Evolutionary conservation across 1,140 invertebrate species (phyloP).

Genomic region (Oedothorax gibbosus): DNA sequence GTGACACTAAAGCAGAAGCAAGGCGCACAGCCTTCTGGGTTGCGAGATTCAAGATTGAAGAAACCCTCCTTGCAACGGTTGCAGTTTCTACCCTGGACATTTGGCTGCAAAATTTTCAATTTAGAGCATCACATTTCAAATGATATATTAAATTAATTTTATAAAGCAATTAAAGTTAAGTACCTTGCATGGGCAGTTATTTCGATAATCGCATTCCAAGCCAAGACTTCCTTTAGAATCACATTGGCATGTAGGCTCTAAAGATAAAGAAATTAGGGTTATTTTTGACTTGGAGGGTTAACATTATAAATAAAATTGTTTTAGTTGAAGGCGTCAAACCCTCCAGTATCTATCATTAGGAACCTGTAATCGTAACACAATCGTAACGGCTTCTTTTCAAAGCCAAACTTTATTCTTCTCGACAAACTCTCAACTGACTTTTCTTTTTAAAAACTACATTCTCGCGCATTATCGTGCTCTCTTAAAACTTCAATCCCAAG

Average conservation of each 20-base stretch:
- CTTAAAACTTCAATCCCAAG: no score
- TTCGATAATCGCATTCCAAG: conserved; percentile 56
- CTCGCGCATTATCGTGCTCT: no score
- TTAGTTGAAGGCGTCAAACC: no score
- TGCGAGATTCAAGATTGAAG: conserved; percentile 80
- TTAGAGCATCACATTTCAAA: background rate
- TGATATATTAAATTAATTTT: no score
- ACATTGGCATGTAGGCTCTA: conserved; percentile 58
- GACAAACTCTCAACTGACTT: no score
- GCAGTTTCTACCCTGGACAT: conserved; percentile 83
- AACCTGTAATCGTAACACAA: no score
- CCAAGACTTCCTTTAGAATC: conserved; percentile 51
- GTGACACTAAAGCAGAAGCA: conserved; percentile 94
- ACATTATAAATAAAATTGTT: no score
- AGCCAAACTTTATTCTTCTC: no score
- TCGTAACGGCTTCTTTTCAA: no score
- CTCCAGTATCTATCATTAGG: no score
- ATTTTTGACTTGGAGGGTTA: no score
- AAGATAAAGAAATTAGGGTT: background rate
- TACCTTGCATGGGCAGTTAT: conserved; percentile 30
- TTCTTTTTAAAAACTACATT: no score
- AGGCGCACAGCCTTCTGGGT: conserved; percentile 84
- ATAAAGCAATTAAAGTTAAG: background rate
- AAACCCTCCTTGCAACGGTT: conserved; percentile 84
- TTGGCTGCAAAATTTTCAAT: conserved; percentile 71